Conservation (phyloP, 2,888 invertebrate genomes). For the Sesia apiformis region DNA sequence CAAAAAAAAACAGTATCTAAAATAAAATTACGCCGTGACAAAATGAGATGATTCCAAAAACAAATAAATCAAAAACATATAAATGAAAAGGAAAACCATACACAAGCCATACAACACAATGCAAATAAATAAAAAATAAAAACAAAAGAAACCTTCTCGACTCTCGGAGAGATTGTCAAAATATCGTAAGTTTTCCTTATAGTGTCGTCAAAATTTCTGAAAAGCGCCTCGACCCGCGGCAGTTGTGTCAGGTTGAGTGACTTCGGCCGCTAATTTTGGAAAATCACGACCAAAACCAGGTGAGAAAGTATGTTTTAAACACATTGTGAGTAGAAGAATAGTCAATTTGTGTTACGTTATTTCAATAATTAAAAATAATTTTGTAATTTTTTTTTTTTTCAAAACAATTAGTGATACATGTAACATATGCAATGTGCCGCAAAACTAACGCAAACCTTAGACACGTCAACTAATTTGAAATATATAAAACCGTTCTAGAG, state of each 20-base stretch:
- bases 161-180: constrained; percentile 53
- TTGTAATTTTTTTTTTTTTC: too few species aligned
- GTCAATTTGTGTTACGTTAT: too few species aligned
- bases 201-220: constrained; percentile 55
- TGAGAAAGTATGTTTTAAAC: not conserved
- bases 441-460: too few species aligned
- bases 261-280: constrained; percentile 52
- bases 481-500: too few species aligned
- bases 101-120: constrained; percentile 16
- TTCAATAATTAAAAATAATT: too few species aligned
- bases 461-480: too few species aligned
- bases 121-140: constrained; percentile 13
- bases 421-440: too few species aligned
- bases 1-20: too few species aligned
- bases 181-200: constrained; percentile 59
- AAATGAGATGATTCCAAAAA: too few species aligned
- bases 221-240: constrained; percentile 58
- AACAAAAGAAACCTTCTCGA: constrained; percentile 51
- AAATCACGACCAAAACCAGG: constrained; percentile 34
- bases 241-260: constrained; percentile 68
- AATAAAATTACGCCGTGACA: too few species aligned
- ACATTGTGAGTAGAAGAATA: not conserved
- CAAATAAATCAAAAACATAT: too few species aligned
- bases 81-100: not conserved
- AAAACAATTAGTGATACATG: too few species aligned